Conservation (phyloP, 2,113 vertebrate species). For the Microtus oregoni region DNA sequence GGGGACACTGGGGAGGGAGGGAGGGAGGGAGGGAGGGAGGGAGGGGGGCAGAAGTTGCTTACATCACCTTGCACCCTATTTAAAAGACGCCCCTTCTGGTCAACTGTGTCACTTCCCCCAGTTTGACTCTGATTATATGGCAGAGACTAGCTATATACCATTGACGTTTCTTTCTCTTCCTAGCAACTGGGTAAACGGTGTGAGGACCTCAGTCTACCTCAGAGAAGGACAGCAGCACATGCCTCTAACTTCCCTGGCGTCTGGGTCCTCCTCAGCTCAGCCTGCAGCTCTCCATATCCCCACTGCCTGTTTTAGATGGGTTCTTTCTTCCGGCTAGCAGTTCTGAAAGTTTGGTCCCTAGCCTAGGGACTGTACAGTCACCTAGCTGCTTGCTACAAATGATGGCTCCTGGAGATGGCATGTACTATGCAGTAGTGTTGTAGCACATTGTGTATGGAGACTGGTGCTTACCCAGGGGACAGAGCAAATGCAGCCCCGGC, state of each 20-base stretch:
- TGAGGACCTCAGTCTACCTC: background rate
- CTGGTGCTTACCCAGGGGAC: background rate
- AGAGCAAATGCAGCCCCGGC: background rate
- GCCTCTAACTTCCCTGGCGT: background rate
- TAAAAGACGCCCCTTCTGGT: background rate
- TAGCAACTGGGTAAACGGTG: background rate
- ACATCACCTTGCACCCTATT: background rate
- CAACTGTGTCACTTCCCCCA: background rate
- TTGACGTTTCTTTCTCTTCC: background rate
- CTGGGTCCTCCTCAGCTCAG: background rate
- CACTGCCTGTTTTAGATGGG: background rate
- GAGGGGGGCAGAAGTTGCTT: background rate
- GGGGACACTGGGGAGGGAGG: background rate
- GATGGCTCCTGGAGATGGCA: background rate
- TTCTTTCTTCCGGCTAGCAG: background rate
- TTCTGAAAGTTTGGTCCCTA: background rate
- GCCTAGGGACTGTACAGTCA: accelerated
- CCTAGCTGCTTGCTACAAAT: background rate
- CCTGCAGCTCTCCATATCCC: accelerated
- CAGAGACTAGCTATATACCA: background rate
- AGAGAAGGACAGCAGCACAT: accelerated
- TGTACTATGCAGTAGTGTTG: accelerated
- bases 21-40: background rate
- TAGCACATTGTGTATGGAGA: background rate
- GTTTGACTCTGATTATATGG: accelerated